A percentile compares a stretch with the other conserved stretches of the same genome.
phyloP scores from a whole-genome alignment of 1,140 invertebrate genomes.

The Gryon sp. region DNA sequence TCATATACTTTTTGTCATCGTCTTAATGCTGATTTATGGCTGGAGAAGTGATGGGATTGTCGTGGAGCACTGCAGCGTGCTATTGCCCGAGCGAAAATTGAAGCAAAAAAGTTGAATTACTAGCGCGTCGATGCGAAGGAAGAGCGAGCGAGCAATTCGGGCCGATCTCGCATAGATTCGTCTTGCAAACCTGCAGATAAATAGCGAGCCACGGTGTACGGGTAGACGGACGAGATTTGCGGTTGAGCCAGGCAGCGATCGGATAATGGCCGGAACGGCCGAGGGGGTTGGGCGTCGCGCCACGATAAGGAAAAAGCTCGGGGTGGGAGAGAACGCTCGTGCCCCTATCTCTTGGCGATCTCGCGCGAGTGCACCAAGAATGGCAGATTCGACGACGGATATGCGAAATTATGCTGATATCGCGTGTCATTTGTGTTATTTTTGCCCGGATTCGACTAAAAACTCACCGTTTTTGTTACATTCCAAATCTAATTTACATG shows the following conservation, averaged over 20 bases:
- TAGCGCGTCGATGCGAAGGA: conserved; percentile 59
- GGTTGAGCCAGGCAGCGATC: conserved; percentile 66
- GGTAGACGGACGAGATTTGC: conserved; percentile 69
- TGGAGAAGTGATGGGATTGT: conserved; percentile 18
- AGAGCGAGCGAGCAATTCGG: conserved; percentile 67
- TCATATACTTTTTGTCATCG: conserved; percentile 53
- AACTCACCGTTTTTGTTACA: conserved; percentile 50
- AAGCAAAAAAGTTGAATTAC: conserved; percentile 61
- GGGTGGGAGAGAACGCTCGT: conserved; percentile 55
- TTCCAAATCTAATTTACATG: conserved; percentile 63
- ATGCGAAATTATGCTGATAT: conserved; percentile 65
- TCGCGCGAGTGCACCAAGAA: conserved; percentile 75
- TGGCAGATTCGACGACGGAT: conserved; percentile 65
- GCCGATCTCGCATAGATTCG: conserved; percentile 68
- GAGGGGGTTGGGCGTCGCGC: conserved; percentile 50
- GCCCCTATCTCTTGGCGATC: conserved; percentile 74
- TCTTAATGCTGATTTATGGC: conserved; percentile 60
- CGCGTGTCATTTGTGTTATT: conserved; percentile 64
- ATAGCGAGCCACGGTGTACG: conserved; percentile 65
- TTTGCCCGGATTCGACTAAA: conserved; percentile 59
- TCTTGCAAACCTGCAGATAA: conserved; percentile 69
- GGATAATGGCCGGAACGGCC: conserved; percentile 64
- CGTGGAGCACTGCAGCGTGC: conserved; percentile 41
- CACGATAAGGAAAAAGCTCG: conserved; percentile 60
- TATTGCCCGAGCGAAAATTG: conserved; percentile 37